Evolutionary conservation across 2,888 invertebrate genomes (phyloP).

Genomic region (Notodonta ziczac): DNA sequence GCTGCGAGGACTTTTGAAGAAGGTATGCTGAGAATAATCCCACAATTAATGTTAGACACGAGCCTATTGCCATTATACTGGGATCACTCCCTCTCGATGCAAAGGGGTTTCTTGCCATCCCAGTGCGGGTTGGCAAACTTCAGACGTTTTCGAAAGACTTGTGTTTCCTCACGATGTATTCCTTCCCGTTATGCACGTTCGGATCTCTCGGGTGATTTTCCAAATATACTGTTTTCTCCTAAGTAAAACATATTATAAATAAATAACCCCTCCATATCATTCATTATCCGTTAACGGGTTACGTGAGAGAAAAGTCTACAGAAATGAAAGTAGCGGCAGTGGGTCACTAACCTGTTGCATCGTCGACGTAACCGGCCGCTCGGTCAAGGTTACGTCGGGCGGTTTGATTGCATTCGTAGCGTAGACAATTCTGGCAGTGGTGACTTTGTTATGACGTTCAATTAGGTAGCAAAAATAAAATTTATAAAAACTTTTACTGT

Average conservation of each 20-base stretch:
- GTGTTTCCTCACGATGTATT: too few relatives aligned
- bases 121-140: too few relatives aligned
- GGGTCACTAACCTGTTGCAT: slow-evolving; percentile 53
- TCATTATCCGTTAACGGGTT: not conserved
- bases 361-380: slow-evolving; percentile 11
- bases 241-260: too few relatives aligned
- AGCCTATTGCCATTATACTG: not conserved
- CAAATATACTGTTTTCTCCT: too few relatives aligned
- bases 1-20: slow-evolving; percentile 90
- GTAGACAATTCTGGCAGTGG: not conserved
- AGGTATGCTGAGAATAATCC: slow-evolving; percentile 81
- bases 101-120: too few relatives aligned
- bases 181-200: too few relatives aligned
- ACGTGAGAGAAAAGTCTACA: slow-evolving; percentile 22
- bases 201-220: too few relatives aligned
- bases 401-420: slow-evolving; percentile 4
- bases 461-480: not conserved
- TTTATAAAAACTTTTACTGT: too few relatives aligned
- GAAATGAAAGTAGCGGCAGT: slow-evolving; percentile 32
- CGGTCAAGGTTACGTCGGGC: slow-evolving; percentile 28
- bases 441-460: slow-evolving; percentile 1
- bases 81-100: too few relatives aligned
- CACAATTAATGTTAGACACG: not conserved
- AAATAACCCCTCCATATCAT: too few relatives aligned
- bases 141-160: too few relatives aligned